Conservation (phyloP, 1,140 invertebrate genomes). For the Hirudo medicinalis region DNA sequence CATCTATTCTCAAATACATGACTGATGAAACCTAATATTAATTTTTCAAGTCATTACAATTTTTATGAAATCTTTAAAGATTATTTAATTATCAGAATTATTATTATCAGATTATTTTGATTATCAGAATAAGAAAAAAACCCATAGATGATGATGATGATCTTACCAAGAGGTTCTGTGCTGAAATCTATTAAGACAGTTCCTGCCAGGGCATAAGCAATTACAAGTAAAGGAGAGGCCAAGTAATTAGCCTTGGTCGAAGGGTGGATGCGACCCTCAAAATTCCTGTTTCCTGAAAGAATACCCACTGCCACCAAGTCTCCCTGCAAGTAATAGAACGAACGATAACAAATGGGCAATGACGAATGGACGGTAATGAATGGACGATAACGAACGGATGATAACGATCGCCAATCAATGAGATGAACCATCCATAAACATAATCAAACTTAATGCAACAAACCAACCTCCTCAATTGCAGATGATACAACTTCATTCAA, state of each 20-base stretch:
- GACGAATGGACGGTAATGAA: background rate
- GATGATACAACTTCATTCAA: constrained; percentile 76
- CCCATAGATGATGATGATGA: no score
- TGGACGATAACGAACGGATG: background rate
- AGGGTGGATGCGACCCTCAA: constrained; percentile 92
- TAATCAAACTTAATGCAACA: background rate
- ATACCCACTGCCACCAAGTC: constrained; percentile 86
- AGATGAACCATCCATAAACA: background rate
- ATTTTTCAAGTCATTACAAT: no score
- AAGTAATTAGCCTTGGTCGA: constrained; percentile 90
- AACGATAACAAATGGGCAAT: background rate
- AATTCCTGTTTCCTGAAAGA: constrained; percentile 89
- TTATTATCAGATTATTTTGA: no score
- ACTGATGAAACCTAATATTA: no score
- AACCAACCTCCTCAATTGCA: constrained; percentile 73
- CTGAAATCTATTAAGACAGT: constrained; percentile 89
- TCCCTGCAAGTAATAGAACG: constrained; percentile 27
- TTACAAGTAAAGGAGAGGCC: constrained; percentile 83
- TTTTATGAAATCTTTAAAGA: no score
- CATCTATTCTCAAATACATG: no score
- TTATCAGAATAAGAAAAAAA: background rate
- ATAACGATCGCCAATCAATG: background rate
- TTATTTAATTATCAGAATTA: no score
- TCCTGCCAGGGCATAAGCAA: constrained; percentile 90
- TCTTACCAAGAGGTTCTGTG: constrained; percentile 63